A percentile compares a stretch with the other conserved stretches of the same genome.
Evolutionary conservation across 1,140 invertebrate genomes (phyloP).

Genomic region (Zophobas morio): DNA sequence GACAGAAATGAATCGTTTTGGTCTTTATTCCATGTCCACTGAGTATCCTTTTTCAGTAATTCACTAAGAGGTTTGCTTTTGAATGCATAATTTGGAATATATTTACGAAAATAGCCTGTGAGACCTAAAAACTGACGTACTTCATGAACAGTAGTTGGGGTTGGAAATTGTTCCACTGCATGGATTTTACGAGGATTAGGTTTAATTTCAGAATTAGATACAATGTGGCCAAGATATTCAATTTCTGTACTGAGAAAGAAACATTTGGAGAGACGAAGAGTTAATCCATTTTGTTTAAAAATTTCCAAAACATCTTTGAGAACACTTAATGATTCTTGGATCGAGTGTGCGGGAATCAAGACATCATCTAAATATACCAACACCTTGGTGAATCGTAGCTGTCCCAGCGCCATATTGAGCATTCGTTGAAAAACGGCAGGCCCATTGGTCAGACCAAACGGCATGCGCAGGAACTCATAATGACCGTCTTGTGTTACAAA

Average conservation of each 20-base stretch:
- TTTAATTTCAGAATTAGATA: background rate
- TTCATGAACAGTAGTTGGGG: constrained; percentile 53
- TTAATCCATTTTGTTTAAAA: constrained; percentile 6
- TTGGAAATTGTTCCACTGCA: constrained; percentile 42
- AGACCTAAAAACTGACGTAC: constrained; percentile 60
- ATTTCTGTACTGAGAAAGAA: constrained; percentile 9
- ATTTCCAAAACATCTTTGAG: background rate
- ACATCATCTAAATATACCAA: constrained; percentile 65
- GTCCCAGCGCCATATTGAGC: too few relatives aligned
- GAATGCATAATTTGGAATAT: constrained; percentile 55
- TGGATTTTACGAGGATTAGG: constrained; percentile 5
- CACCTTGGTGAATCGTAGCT: too few relatives aligned
- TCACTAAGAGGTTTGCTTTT: too few relatives aligned
- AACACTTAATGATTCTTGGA: background rate
- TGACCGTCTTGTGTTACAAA: too few relatives aligned
- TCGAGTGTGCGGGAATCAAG: constrained; percentile 50
- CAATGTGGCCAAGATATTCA: constrained; percentile 20
- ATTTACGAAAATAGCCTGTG: constrained; percentile 59
- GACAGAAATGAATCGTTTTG: constrained; percentile 34
- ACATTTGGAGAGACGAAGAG: constrained; percentile 23
- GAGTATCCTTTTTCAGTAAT: too few relatives aligned
- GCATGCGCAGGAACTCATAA: too few relatives aligned
- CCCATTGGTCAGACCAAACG: too few relatives aligned
- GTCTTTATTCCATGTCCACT: background rate
- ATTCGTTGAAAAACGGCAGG: too few relatives aligned